phyloP scores from a whole-genome alignment of 2,113 vertebrate species.

The Nyctereutes procyonoides region DNA sequence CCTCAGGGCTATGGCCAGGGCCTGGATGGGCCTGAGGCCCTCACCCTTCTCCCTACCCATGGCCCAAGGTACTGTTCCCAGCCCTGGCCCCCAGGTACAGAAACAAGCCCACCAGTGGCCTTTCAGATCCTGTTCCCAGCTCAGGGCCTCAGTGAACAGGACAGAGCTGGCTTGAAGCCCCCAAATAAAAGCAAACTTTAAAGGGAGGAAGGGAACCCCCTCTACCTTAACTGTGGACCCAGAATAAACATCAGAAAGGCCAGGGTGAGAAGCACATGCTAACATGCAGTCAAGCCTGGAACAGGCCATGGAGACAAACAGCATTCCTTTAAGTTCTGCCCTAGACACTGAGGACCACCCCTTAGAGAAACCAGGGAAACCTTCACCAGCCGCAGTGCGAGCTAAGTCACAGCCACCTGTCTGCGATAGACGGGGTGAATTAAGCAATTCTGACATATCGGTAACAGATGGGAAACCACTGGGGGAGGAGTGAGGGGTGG shows the following conservation, averaged over 20 bases:
- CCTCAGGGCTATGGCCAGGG: background rate
- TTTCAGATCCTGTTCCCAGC: background rate
- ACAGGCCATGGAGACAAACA: background rate
- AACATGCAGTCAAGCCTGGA: background rate
- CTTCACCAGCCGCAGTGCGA: background rate
- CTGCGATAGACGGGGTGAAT: background rate
- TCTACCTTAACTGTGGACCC: background rate
- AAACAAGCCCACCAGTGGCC: background rate
- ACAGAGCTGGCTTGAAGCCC: background rate
- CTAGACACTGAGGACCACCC: background rate
- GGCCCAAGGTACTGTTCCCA: background rate
- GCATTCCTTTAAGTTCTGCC: background rate
- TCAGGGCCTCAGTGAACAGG: background rate
- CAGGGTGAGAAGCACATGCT: too few species aligned
- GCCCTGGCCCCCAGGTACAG: background rate
- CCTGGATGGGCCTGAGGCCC: background rate
- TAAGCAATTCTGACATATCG: background rate
- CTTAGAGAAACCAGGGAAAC: background rate
- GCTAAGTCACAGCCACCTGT: too few species aligned
- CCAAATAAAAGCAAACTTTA: background rate
- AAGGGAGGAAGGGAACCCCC: background rate
- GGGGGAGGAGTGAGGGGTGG: rapidly evolving
- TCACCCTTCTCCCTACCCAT: background rate
- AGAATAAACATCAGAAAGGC: background rate
- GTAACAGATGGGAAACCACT: background rate